These are phyloP conservation scores for Stomatorhinus ivindoensis DNA, from an alignment of 2,113 vertebrate genomes.

Conservation along the genomic window DNA sequence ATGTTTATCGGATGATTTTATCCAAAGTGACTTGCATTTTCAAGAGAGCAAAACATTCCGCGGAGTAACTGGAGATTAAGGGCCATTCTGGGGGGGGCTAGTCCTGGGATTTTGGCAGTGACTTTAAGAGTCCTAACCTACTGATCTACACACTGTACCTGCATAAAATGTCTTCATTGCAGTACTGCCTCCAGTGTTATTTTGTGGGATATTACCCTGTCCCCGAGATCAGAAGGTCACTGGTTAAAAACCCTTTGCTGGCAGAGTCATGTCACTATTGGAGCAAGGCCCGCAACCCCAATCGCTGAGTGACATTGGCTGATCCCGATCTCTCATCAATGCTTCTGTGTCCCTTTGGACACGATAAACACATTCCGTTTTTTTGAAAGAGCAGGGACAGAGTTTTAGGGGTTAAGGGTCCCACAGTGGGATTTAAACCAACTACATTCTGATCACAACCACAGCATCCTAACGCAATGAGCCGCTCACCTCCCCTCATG, in stretches of 20 bases:
- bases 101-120: too few species aligned
- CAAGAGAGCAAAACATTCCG: not conserved
- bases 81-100: not conserved
- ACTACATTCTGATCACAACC: not conserved
- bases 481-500: not conserved
- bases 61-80: not conserved
- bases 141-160: not conserved
- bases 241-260: not conserved
- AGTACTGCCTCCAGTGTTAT: not conserved
- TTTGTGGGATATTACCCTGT: not conserved
- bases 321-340: not conserved
- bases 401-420: not conserved
- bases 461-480: not conserved
- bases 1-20: not conserved
- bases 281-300: not conserved
- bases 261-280: not conserved
- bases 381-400: not conserved
- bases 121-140: not conserved
- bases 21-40: not conserved
- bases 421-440: not conserved
- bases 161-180: not conserved
- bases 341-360: not conserved
- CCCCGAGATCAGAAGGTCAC: not conserved
- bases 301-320: not conserved
- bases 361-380: not conserved